Base-by-base conservation (phyloP, 2,797 vertebrate species). In the Chloroceryle amazona region DNA sequence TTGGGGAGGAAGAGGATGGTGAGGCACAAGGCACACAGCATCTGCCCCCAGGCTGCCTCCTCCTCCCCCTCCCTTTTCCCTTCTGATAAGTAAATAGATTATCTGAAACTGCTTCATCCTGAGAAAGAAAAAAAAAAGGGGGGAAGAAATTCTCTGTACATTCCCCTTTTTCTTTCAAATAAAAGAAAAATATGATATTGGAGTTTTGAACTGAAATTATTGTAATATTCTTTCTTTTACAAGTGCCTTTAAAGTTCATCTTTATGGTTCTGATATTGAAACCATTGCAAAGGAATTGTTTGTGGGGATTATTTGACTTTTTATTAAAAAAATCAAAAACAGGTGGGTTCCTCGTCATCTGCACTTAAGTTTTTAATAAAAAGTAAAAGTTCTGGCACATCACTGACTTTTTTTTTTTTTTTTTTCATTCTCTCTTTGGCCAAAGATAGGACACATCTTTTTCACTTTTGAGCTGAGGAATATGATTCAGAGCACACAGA, bases 241-340 rank as follows among this genome's bases (percentile, higher is more conserved):
- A 96, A 90, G 91, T 5, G 37, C 91, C 85, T 90, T 95, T 96
- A 96, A 93, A 95, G 93, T 87, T 93, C 89, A 72, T 96, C 94
- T 86, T 92, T 91, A 95, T 42, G 92, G 91, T 84, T 66, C 21
- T 7, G 66, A 93, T 95, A 96, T 96, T 97, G 88, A 96, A 97
- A 94, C 96, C 96, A 96, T 68, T 4, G 46, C 76, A 72, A 18
- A 11, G 89, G 86, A 96, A 96, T 96, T 79, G 94, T 93, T 97
- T 96, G 89, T 81, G 92, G 89, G 81, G 81, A 97, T 95, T 96
- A 96, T 96, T 95, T 96, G 95, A 96, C 82, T 94, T 97, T 97
- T 98, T 96, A 96, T 95, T 95, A 37, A 86, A 82, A 89, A 89
- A 97, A 97, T 97, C 84, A 90, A 95, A 97, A 96, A 75, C 97